Percentiles rank a stretch among this genome's conserved stretches.
These are phyloP conservation scores for Euphonia xanthogaster DNA, from an alignment of 2,797 vertebrate species.

Conservation along the genomic window DNA sequence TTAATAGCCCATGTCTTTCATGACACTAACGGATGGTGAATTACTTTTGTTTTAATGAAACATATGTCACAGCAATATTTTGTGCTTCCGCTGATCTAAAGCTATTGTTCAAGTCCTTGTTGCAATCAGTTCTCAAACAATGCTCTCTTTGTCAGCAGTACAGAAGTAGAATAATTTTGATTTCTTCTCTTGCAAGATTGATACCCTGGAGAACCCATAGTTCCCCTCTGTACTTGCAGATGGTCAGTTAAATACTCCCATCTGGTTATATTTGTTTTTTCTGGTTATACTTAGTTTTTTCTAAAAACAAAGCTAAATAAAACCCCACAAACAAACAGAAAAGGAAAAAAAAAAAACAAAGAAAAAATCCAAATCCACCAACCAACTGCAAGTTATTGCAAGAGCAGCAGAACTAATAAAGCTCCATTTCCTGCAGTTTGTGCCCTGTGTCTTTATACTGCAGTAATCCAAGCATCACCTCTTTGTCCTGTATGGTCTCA, in stretches of 20 bases:
- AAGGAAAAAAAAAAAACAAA: not conserved
- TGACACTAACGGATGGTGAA: not conserved
- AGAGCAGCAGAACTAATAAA: not conserved
- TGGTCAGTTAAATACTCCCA: conserved; percentile 42
- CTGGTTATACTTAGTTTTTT: not conserved
- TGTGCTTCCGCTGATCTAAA: conserved; percentile 39
- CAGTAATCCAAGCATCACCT: not conserved
- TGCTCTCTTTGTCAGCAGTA: conserved; percentile 23
- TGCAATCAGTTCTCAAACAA: conserved; percentile 49
- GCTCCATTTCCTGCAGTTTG: not conserved
- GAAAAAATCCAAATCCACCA: not conserved
- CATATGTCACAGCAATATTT: not conserved
- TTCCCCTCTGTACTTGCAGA: conserved; percentile 25
- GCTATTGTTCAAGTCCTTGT: conserved; percentile 30
- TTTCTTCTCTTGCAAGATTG: conserved; percentile 38
- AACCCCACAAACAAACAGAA: not conserved
- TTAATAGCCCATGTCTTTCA: not conserved
- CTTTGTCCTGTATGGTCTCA: not conserved
- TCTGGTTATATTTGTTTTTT: conserved; percentile 14
- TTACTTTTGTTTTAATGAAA: conserved; percentile 47
- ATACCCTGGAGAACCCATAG: not conserved
- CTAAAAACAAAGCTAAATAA: not conserved
- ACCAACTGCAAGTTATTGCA: not conserved
- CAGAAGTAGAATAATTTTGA: conserved; percentile 45
- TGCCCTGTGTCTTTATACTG: not conserved